Conservation (phyloP, 2,888 invertebrate genomes). For the Chydorus sphaericus region DNA sequence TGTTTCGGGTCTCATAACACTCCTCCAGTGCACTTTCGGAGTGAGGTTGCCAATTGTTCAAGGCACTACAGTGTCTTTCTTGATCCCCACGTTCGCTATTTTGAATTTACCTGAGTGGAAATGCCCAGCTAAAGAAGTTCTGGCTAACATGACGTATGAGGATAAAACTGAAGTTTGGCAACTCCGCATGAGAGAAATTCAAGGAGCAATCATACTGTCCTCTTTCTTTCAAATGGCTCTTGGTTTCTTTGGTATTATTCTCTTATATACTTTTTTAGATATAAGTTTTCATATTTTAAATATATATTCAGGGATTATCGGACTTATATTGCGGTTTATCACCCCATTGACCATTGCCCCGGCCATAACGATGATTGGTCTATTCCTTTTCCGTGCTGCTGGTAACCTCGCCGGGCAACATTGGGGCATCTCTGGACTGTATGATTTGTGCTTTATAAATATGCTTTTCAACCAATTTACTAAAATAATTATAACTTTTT, state of each 20-base stretch:
- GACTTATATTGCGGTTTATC: constrained; percentile 53
- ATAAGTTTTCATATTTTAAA: constrained; percentile 16
- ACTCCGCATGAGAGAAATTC: too few species aligned
- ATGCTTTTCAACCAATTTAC: not conserved
- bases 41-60: constrained; percentile 31
- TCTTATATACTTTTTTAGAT: not conserved
- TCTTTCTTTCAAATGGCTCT: too few species aligned
- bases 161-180: too few species aligned
- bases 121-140: too few species aligned
- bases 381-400: constrained; percentile 70
- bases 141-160: too few species aligned
- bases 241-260: too few species aligned
- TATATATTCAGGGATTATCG: constrained; percentile 48
- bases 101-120: too few species aligned
- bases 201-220: too few species aligned
- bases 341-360: constrained; percentile 73
- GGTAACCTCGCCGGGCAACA: constrained; percentile 63
- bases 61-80: constrained; percentile 62
- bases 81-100: too few species aligned
- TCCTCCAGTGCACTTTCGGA: too few species aligned
- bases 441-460: too few species aligned
- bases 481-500: constrained; percentile 23
- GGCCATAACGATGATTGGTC: constrained; percentile 64
- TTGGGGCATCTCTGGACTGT: constrained; percentile 47
- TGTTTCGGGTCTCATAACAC: too few species aligned